Base-by-base conservation (phyloP, 64 coral and sea anemone genomes). In the Actinia tenebrosa region DNA sequence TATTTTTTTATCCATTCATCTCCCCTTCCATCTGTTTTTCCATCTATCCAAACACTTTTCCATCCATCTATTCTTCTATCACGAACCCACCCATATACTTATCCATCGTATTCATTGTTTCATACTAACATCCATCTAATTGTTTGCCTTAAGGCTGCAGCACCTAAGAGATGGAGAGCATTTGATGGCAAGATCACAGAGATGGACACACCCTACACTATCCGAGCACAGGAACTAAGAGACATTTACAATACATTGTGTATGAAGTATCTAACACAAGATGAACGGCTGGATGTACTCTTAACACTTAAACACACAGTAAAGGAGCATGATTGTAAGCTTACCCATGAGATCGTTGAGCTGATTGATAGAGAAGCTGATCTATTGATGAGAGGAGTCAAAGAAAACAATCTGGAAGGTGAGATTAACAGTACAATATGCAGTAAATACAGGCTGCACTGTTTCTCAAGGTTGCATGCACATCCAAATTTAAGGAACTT, bases 241-340 rank as follows among this genome's bases (percentile, higher is more conserved):
- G 96, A 95, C 86, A 98, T 98, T 64, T 98, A 92, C 30, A 98
- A 92, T 68, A 98, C 93, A 20, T 84, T 98, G 44, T 92, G 93
- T 81, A 98, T 98, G 93, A 98, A 98, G 79, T 98, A 95, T 81
- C 63, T 98, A 19, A 98, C 96, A 10, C 96, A 98, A 81, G 96
- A 98, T 86, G 96, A 98, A 62, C 68, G 96, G 53, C 75, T 98
- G 53, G 96, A 98, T 75, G 90, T 98, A 56, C 86, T 98, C 43
- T 88, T 98, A 18, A 98, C 96, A 11, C 71, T 98, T 0, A 98
- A 98, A 37, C 96, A 98, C 81, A 95, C 93, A 4, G 96, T 98
- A 10, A 98, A 98, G 80, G 96, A 98, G 84, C 96, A 98, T 58
- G 96, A 98, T 85, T 98, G 96, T 88, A 98, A 98, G 90, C 82